These are phyloP conservation scores for Wiebesia pumilae DNA, from an alignment of 1,140 invertebrate species.

Conservation along the genomic window DNA sequence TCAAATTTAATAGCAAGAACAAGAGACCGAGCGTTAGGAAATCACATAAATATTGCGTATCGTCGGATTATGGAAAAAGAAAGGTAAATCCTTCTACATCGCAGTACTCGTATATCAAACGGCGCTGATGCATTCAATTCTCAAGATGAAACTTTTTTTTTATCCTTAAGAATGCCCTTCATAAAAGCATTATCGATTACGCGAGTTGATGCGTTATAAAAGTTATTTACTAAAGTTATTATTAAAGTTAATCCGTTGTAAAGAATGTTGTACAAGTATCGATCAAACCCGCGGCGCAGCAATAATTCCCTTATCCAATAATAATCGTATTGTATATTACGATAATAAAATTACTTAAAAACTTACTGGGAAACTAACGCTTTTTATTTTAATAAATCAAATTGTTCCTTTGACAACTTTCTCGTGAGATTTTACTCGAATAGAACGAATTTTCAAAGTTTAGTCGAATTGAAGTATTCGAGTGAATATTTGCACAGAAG, in stretches of 20 bases:
- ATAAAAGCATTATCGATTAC: too few relatives aligned
- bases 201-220: too few relatives aligned
- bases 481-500: neutral
- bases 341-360: neutral
- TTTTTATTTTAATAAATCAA: neutral
- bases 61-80: neutral
- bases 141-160: neutral
- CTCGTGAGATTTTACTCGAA: neutral
- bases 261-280: neutral
- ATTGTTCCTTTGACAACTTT: neutral
- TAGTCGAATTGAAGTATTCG: neutral
- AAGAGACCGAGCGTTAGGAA: neutral
- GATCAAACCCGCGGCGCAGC: neutral
- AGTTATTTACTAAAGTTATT: neutral
- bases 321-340: neutral
- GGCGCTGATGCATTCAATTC: neutral
- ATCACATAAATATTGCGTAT: neutral
- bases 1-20: neutral
- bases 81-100: neutral
- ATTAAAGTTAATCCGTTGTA: neutral
- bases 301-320: neutral
- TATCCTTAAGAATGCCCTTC: neutral
- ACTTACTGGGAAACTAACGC: neutral
- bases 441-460: neutral
- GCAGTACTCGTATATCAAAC: neutral